Evolutionary conservation across 2,888 invertebrate genomes (phyloP).

Genomic region (Athalia cordata): DNA sequence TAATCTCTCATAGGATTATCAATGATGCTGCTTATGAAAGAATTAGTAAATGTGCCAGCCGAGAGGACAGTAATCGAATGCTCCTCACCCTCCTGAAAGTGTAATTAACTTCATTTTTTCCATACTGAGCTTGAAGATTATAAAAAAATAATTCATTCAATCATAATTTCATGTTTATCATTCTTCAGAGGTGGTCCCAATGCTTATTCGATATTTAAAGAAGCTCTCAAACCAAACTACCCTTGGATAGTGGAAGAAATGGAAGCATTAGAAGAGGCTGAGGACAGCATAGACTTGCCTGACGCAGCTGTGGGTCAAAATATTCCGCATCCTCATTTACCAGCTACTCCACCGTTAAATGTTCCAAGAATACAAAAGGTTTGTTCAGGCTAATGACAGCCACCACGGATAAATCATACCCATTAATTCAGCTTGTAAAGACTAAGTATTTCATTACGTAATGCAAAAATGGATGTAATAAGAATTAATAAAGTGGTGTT

Average conservation of each 20-base stretch:
- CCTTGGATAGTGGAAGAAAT: slow-evolving; percentile 77
- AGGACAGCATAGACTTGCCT: slow-evolving; percentile 47
- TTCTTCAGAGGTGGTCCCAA: slow-evolving; percentile 61
- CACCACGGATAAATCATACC: too few species aligned
- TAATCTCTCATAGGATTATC: neutral
- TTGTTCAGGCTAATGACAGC: slow-evolving; percentile 3
- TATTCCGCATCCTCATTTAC: slow-evolving; percentile 58
- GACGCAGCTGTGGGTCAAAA: slow-evolving; percentile 44
- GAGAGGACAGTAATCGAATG: neutral
- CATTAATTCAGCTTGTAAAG: neutral
- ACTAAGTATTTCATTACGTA: neutral
- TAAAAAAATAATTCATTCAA: neutral
- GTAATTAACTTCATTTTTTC: neutral
- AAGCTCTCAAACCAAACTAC: slow-evolving; percentile 76
- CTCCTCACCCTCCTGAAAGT: too few species aligned
- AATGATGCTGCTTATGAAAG: neutral
- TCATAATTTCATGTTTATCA: neutral
- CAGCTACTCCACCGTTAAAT: slow-evolving; percentile 65
- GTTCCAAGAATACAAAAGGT: slow-evolving; percentile 67
- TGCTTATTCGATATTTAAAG: slow-evolving; percentile 77
- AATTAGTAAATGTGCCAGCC: neutral
- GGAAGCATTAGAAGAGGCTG: slow-evolving; percentile 59
- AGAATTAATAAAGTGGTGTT: too few species aligned
- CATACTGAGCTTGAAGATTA: neutral
- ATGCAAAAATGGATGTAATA: too few species aligned